Evolutionary conservation across 2,797 vertebrate genomes (phyloP), one percentile per base, ranked within the genome.

Genomic region (Arrhamphus sclerolepis): DNA sequence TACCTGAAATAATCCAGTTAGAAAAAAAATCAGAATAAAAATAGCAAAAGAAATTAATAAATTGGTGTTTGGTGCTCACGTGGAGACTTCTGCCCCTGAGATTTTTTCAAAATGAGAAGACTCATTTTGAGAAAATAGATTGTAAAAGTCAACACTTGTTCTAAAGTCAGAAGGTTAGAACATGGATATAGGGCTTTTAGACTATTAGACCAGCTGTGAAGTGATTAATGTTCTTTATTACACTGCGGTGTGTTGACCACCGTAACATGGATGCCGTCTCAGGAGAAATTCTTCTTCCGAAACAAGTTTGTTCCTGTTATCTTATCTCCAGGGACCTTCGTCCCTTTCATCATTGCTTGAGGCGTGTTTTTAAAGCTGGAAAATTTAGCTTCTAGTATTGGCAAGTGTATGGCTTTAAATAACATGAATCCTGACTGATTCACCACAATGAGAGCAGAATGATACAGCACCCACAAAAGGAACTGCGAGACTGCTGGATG

Each of bases 271-370:
- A 55, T 54, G 46, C 29, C 46, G 50, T 79, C 66, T 78, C 73
- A 57, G 50, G 70, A 80, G 78, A 62, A 29, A 44, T 66, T 41
- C 42, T 55, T 73, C 43, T 41, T 52, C 42, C 57, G 48, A 59
- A 70, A 82, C 72, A 75, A 74, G 66, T 59, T 54, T 51, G 26
- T 79, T 80, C 72, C 70, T 80, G 66, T 84, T 76, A 43, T 75
- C 46, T 57, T 65, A 61, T 66, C 80, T 62, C 65, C 26, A 46
- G 66, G 60, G 78, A 83, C 69, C 41, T 69, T 21, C 73, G 72
- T 72, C 41, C 28, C 72, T 81, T 76, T 76, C 72, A 84, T 76
- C 65, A 61, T 62, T 83, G 66, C 72, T 66, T 1, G 29, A 69
- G 62, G 74, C 52, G 7, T 39, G 22, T 43, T 72, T 76, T 80